Base-by-base conservation (phyloP, 2,797 vertebrate genomes). In the Falco peregrinus region DNA sequence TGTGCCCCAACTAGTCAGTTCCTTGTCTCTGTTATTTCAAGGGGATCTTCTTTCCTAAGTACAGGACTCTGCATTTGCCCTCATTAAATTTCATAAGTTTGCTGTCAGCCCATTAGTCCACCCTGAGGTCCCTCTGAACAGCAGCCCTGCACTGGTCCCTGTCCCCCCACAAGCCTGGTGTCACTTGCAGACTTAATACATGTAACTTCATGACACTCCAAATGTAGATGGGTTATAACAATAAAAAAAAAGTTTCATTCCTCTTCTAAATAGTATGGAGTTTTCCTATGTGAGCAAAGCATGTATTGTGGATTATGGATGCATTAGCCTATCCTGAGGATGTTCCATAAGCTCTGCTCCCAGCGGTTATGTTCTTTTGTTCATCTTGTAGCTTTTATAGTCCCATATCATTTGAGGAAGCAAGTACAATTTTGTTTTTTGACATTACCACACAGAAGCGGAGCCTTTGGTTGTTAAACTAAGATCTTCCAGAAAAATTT, bases 91-190 rank as follows among this genome's bases (percentile, higher is more conserved):
- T 76, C 45, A n/a, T 45, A 2, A 53, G 20, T 2, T 18, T 83
- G 13, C 35, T 22, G 0, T 28, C n/a, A 48, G 4, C 16, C 6
- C 50, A 22, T 33, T 76, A 64, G 25, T 94, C 31, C 47, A 90
- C 10, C 24, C 15, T 45, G 33, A 77, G 9, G 11, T 57, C 17
- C n/a, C 20, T 63, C 33, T 47, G 22, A 71, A 48, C 8, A 35
- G 50, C 31, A 79, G 10, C 9, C 20, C 21, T 54, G 11, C 6
- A 10, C 17, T 24, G 9, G 10, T 33, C 5, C 2, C 12, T 7
- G 9, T 45, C 3, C 13, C 4, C 11, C 7, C 2, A 8, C 48
- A 28, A 6, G 1, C 59, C 41, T 57, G 10, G 7, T 51, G 43
- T 41, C 19, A 37, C 21, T 35, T 73, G 13, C 6, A 87, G 81